phyloP scores from a whole-genome alignment of 2,888 invertebrate species.

The Periphyllus acericola region DNA sequence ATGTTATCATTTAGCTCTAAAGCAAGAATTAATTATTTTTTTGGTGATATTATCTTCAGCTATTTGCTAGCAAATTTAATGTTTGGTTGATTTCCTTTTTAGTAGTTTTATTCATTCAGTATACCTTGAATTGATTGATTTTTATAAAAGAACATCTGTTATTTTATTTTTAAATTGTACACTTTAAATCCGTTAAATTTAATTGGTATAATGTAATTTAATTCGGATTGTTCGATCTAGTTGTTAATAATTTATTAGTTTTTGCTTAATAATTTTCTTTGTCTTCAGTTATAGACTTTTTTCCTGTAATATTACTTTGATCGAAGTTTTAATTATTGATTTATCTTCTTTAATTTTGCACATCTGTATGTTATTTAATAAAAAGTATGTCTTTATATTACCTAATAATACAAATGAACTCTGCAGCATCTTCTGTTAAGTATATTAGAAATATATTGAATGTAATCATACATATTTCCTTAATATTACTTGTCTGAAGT shows the following conservation, averaged over 20 bases:
- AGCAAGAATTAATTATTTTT: slow-evolving; percentile 31
- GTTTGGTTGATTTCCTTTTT: background rate
- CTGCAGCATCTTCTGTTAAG: too few relatives aligned
- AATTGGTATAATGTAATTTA: background rate
- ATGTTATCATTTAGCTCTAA: slow-evolving; percentile 63
- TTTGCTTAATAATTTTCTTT: background rate
- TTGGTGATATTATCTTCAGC: slow-evolving; percentile 4
- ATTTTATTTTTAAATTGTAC: background rate
- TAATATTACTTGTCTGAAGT: background rate
- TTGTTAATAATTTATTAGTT: background rate
- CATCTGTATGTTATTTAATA: background rate
- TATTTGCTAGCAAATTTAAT: slow-evolving; percentile 27
- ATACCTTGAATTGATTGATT: background rate
- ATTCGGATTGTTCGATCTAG: background rate
- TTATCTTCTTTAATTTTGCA: background rate
- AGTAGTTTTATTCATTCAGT: slow-evolving; percentile 22
- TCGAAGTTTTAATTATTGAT: too few relatives aligned
- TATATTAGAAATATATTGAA: too few relatives aligned
- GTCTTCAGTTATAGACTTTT: background rate
- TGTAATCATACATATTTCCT: too few relatives aligned
- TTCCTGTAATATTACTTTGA: background rate
- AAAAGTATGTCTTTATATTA: too few relatives aligned
- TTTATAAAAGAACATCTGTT: background rate
- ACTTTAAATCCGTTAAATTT: background rate
- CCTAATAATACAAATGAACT: too few relatives aligned